phyloP scores from a whole-genome alignment of 2,113 vertebrate genomes.

The Procavia capensis region DNA sequence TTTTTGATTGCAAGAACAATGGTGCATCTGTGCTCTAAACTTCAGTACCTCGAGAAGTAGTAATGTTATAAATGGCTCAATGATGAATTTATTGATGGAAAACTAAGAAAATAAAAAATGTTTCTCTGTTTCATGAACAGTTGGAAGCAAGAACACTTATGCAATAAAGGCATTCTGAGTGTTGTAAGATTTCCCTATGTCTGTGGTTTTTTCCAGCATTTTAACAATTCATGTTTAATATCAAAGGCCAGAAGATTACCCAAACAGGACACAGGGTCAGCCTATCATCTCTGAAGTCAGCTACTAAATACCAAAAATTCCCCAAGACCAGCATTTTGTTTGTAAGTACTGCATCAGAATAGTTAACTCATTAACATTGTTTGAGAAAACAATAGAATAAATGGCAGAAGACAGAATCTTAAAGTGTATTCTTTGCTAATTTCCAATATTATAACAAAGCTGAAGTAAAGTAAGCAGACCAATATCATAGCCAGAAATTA shows the following conservation, averaged over 20 bases:
- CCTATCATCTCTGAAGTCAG: neutral
- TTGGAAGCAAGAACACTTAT: constrained; percentile 35
- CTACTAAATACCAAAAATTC: neutral
- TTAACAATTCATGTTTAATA: neutral
- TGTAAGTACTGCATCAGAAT: neutral
- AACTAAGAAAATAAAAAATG: constrained; percentile 65
- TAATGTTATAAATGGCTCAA: constrained; percentile 43
- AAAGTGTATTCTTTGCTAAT: neutral
- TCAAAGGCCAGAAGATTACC: neutral
- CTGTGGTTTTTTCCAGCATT: neutral
- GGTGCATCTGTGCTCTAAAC: constrained; percentile 60
- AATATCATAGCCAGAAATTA: neutral
- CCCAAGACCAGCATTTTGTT: neutral
- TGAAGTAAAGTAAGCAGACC: neutral
- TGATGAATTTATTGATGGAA: constrained; percentile 62
- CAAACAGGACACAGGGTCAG: neutral
- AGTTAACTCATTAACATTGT: constrained; percentile 15
- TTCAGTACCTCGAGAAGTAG: constrained; percentile 69
- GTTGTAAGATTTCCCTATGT: neutral
- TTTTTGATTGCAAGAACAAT: constrained; percentile 66
- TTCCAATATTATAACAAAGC: neutral
- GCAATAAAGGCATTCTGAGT: neutral
- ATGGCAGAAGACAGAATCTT: neutral
- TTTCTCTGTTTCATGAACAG: constrained; percentile 21
- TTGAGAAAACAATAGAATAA: constrained; percentile 17